Percentiles rank a stretch among this genome's conserved stretches.
Evolutionary conservation across 2,113 vertebrate genomes (phyloP).

Genomic region (Scalopus aquaticus): DNA sequence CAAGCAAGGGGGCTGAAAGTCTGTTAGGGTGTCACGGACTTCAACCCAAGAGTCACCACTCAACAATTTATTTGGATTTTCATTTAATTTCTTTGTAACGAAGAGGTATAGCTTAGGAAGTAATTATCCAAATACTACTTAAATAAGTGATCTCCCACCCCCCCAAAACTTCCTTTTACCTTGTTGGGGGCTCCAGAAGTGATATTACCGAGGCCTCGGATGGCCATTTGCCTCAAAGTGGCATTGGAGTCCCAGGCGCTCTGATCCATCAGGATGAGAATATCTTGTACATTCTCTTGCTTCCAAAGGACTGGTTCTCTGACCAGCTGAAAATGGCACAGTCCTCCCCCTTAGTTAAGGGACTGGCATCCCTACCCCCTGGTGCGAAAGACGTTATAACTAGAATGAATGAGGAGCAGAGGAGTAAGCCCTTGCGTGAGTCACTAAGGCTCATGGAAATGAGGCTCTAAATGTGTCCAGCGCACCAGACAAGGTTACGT

Average conservation of each 20-base stretch:
- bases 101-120: not conserved
- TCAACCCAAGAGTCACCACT: not conserved
- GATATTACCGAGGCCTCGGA: slow-evolving; percentile 64
- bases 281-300: slow-evolving; percentile 53
- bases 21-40: not conserved
- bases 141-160: accelerated
- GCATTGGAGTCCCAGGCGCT: slow-evolving; percentile 73
- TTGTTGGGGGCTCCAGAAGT: slow-evolving; percentile 71
- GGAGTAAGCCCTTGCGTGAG: not conserved
- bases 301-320: slow-evolving; percentile 75
- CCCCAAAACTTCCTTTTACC: slow-evolving; percentile 6
- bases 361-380: not conserved
- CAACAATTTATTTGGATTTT: not conserved
- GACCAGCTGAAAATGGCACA: slow-evolving; percentile 73
- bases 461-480: not conserved
- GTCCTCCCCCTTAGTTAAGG: not conserved
- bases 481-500: not conserved
- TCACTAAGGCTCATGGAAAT: not conserved
- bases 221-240: slow-evolving; percentile 74
- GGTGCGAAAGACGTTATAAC: not conserved
- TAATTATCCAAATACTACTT: not conserved
- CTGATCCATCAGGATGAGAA: slow-evolving; percentile 73
- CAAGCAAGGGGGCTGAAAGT: not conserved
- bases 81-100: not conserved
- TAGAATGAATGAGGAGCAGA: not conserved